These are phyloP conservation scores for Ailuropoda melanoleuca DNA, from an alignment of 2,113 vertebrate species.

Conservation along the genomic window DNA sequence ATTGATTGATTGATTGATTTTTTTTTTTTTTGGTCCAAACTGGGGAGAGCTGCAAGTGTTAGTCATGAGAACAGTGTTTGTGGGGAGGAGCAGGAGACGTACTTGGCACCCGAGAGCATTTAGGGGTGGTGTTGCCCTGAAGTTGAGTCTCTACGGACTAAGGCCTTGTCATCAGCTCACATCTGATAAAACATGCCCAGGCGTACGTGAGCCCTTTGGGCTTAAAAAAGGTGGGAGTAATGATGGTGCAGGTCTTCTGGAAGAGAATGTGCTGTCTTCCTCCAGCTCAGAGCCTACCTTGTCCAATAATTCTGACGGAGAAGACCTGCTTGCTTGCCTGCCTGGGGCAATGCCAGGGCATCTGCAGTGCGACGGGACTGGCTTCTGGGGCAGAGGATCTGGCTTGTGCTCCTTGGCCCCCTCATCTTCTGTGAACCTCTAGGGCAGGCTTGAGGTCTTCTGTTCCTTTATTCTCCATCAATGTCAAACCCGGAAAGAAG, in stretches of 20 bases:
- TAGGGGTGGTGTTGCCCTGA: background rate
- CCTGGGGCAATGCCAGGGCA: too few relatives aligned
- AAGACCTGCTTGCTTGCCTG: background rate
- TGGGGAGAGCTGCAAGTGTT: background rate
- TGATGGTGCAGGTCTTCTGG: background rate
- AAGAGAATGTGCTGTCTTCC: background rate
- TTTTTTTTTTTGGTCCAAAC: background rate
- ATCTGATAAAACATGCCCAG: background rate
- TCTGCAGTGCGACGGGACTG: too few relatives aligned
- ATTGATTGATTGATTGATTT: too few relatives aligned
- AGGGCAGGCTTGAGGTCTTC: background rate
- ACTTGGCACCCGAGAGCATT: fast-evolving
- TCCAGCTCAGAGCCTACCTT: background rate
- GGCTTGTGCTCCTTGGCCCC: background rate
- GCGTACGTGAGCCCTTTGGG: background rate
- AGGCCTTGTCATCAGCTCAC: background rate
- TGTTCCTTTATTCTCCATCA: background rate
- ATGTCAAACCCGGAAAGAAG: background rate
- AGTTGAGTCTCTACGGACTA: background rate
- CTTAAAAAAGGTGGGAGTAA: background rate
- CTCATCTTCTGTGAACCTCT: background rate
- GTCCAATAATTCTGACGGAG: background rate
- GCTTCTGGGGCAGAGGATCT: background rate
- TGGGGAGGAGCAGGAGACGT: background rate
- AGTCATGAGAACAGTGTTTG: background rate